Base-by-base conservation (phyloP, 2,797 vertebrate species). In the Rhyacichthys aspro region DNA sequence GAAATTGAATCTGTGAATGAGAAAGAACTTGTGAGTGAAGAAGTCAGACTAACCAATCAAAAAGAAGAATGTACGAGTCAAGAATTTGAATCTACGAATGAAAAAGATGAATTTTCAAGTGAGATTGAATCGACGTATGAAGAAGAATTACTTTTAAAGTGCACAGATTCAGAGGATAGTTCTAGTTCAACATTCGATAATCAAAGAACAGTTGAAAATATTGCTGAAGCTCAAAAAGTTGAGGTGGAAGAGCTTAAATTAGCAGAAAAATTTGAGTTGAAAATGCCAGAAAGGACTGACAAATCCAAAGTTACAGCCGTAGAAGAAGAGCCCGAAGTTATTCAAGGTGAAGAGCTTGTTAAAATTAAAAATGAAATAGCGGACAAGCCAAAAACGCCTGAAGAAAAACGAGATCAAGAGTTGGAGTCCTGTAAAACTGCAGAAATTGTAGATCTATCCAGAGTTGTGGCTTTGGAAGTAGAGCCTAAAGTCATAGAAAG, bases 191-290 rank as follows among this genome's bases (percentile, higher is more conserved):
- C 23, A 5, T 33, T 43, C 0, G 33, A 49, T 12, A 49, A 76
- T 28, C 78, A 79, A 11, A 70, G 32, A 48, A 56, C 43, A 23
- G 12, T 62, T 55, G 43, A 81, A 60, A 55, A 41, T 23, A 60
- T 63, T 48, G 55, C 66, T 28, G 23, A 34, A 7, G 14, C 33
- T 37, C 11, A 33, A 12, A 8, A 37, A 16, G 33, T 7, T 10
- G 9, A 7, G 2, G 15, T 17, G 10, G 34, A 37, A 15, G 42
- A 16, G 16, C 15, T 34, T 4, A 16, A 43, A 43, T 43, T 9
- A 28, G 23, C 23, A 28, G 23, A 28, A 2, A 28, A 28, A 28
- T 3, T 28, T 5, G 23, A 28, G n/a, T 3, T 17, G n/a, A 4
- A 34, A 28, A 49, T 9, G 3, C 7, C n/a, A 16, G 47, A 49